A percentile compares a stretch with the other conserved stretches of the same genome.
phyloP scores from a whole-genome alignment of 2,888 invertebrate species.

The Drosophila suboccidentalis region DNA sequence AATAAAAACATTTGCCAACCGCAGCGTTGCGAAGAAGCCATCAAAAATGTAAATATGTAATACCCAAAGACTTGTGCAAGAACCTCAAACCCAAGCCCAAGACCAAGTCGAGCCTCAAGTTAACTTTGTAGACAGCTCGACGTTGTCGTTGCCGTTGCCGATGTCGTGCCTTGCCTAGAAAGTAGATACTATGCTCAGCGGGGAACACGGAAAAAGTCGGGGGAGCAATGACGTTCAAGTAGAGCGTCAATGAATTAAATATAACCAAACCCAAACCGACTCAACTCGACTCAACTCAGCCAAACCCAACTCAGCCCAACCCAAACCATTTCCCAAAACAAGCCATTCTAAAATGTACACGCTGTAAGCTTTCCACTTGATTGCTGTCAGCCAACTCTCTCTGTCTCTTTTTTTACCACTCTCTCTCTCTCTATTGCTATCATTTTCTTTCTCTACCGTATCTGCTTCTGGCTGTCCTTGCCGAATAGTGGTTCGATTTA shows the following conservation, averaged over 20 bases:
- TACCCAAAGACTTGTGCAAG: slow-evolving; percentile 39
- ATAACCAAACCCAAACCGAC: slow-evolving; percentile 41
- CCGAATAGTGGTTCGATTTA: slow-evolving; percentile 76
- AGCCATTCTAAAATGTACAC: slow-evolving; percentile 73
- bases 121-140: slow-evolving; percentile 44
- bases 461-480: slow-evolving; percentile 48
- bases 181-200: slow-evolving; percentile 28
- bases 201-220: background rate
- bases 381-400: slow-evolving; percentile 57
- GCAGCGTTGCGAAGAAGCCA: slow-evolving; percentile 53
- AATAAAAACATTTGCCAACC: slow-evolving; percentile 43
- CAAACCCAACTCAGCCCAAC: slow-evolving; percentile 3
- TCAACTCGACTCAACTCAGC: slow-evolving; percentile 5
- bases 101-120: slow-evolving; percentile 32
- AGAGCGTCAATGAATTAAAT: slow-evolving; percentile 79
- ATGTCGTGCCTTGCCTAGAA: slow-evolving; percentile 57
- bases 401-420: background rate
- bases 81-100: slow-evolving; percentile 12
- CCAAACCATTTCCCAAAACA: slow-evolving; percentile 38
- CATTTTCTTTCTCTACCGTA: background rate
- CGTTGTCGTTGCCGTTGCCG: slow-evolving; percentile 33
- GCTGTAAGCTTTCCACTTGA: slow-evolving; percentile 76
- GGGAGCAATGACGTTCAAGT: slow-evolving; percentile 67
- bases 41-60: slow-evolving; percentile 79
- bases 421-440: background rate